Conservation (phyloP, 2,888 invertebrate genomes). For the Cremastinae sp. region DNA sequence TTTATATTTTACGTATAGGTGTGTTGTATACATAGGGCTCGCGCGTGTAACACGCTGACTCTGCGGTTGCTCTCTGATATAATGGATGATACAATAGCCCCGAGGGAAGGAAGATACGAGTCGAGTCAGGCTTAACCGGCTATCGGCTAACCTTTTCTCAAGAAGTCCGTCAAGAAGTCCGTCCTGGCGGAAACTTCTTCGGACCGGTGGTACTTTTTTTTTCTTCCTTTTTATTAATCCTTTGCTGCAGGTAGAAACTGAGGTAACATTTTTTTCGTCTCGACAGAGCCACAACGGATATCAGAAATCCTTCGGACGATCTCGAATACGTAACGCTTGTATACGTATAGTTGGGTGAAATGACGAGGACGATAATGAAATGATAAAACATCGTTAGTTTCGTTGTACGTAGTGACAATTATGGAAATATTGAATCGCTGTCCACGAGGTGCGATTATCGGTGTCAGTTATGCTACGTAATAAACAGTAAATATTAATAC, state of each 20-base stretch:
- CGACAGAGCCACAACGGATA: neutral
- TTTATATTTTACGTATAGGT: slow-evolving; percentile 15
- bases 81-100: slow-evolving; percentile 60
- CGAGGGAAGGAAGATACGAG: slow-evolving; percentile 33
- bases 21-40: neutral
- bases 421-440: slow-evolving; percentile 38
- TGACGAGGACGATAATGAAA: slow-evolving; percentile 35
- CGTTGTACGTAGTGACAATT: slow-evolving; percentile 15
- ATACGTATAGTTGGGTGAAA: neutral
- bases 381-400: slow-evolving; percentile 30
- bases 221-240: slow-evolving; percentile 1
- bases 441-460: slow-evolving; percentile 26
- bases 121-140: slow-evolving; percentile 51
- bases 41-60: slow-evolving; percentile 41
- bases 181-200: slow-evolving; percentile 40
- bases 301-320: no score
- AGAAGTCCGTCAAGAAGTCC: slow-evolving; percentile 2
- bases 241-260: slow-evolving; percentile 9
- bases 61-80: slow-evolving; percentile 56
- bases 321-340: no score
- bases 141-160: slow-evolving; percentile 19
- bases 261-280: neutral
- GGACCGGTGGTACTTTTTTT: neutral
- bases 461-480: slow-evolving; percentile 55
- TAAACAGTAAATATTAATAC: slow-evolving; percentile 30